These are phyloP conservation scores for Drosophila nannoptera DNA, from an alignment of 1,140 invertebrate genomes.

Conservation along the genomic window DNA sequence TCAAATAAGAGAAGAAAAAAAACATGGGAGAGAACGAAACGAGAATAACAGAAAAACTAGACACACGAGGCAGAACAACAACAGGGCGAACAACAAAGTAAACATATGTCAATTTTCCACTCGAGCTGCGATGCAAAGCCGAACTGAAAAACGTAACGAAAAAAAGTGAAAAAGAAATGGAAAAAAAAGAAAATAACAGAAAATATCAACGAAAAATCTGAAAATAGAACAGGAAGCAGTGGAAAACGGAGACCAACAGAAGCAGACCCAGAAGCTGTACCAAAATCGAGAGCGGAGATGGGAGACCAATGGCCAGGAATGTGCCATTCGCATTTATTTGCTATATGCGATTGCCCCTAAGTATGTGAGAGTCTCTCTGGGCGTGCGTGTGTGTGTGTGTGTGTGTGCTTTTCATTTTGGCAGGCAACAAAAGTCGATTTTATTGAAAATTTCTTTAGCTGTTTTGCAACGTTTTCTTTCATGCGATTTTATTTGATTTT, in stretches of 20 bases:
- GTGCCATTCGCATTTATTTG: conserved; percentile 65
- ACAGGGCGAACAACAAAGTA: conserved; percentile 61
- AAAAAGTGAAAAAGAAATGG: conserved; percentile 33
- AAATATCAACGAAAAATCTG: conserved; percentile 38
- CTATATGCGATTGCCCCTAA: conserved; percentile 41
- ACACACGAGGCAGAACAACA: conserved; percentile 27
- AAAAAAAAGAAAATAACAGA: not conserved
- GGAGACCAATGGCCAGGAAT: conserved; percentile 61
- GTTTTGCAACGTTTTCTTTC: conserved; percentile 56
- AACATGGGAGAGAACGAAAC: no score
- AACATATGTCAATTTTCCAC: conserved; percentile 78
- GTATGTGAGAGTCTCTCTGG: conserved; percentile 23
- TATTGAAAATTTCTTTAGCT: conserved; percentile 52
- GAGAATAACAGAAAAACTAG: conserved; percentile 23
- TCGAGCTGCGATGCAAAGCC: conserved; percentile 75
- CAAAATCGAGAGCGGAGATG: conserved; percentile 12
- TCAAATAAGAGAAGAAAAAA: conserved; percentile 22
- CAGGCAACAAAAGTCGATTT: conserved; percentile 73
- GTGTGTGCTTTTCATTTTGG: conserved; percentile 60
- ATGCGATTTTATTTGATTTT: conserved; percentile 60
- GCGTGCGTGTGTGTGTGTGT: conserved; percentile 24
- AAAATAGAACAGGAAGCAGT: conserved; percentile 29
- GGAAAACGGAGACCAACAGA: conserved; percentile 29
- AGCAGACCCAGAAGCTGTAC: conserved; percentile 3
- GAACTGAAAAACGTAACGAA: conserved; percentile 68